Conservation (phyloP, 2,797 vertebrate species). For the Bucorvus abyssinicus region DNA sequence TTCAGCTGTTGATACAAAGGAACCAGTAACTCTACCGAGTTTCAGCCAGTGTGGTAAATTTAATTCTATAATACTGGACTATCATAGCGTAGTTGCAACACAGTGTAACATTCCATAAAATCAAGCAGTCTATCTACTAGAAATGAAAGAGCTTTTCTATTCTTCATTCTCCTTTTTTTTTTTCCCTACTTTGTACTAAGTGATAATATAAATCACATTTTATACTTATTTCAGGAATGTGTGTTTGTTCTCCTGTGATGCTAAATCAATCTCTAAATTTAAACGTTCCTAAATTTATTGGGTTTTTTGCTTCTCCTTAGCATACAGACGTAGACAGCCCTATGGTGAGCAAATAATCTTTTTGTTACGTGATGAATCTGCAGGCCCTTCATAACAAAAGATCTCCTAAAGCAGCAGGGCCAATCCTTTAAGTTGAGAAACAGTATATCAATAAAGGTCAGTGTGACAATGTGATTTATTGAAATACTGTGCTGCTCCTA, state of each 20-base stretch:
- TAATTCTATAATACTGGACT: not conserved
- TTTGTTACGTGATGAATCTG: constrained; percentile 49
- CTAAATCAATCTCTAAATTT: constrained; percentile 17
- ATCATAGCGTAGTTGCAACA: not conserved
- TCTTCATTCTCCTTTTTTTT: not conserved
- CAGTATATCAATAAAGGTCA: constrained; percentile 77
- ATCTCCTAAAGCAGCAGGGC: constrained; percentile 66
- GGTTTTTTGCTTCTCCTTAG: not conserved
- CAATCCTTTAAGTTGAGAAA: constrained; percentile 62
- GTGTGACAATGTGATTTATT: constrained; percentile 74
- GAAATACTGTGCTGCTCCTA: constrained; percentile 53
- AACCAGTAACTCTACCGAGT: not conserved
- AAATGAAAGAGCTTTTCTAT: constrained; percentile 19
- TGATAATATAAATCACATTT: constrained; percentile 1
- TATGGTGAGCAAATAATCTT: constrained; percentile 55
- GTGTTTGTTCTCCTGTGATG: not conserved
- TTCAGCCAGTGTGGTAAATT: constrained; percentile 1
- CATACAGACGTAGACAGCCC: constrained; percentile 16
- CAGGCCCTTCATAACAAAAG: constrained; percentile 61
- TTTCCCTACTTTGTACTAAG: not conserved
- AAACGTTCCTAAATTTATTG: not conserved
- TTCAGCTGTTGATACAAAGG: not conserved
- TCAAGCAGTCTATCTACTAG: not conserved
- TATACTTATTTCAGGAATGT: constrained; percentile 8
- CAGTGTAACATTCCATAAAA: not conserved